Evolutionary conservation across 1,140 invertebrate species (phyloP), one percentile per base, ranked within the genome.

Genomic region (Drosophila bocqueti): DNA sequence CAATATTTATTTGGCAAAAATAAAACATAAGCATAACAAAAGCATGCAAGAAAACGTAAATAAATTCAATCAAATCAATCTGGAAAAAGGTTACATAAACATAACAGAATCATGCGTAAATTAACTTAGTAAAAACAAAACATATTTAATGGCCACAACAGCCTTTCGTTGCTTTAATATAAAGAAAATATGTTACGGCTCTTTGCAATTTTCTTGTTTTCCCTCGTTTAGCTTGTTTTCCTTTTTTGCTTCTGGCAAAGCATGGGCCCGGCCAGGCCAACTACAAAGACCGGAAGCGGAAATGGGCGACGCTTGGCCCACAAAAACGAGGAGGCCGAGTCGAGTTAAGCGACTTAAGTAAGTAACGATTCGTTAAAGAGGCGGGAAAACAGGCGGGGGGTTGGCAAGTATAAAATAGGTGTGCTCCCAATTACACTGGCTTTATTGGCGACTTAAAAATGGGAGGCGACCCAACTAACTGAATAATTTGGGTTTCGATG

Each of bases 241-340:
- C 50, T 45, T 54, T 42, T 26, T 26, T 2, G 11, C 21, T 62
- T 36, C n/a, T 68, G 61, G 29, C n/a, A 18, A 11, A 31, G 26
- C 49, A 6, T 18, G n/a, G 50, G 55, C 34, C 52, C 9, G 42
- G 42, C 13, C 24, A 11, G 63, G 40, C 42, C 21, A 55, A 52
- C 47, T 55, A 68, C 67, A 69, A 66, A 21, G 40, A 26, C 63
- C 67, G 73, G 72, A 76, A 76, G 45, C 73, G 73, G 73, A 76
- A 76, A 76, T 58, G 72, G 62, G 72, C 67, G 67, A 67, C 59
- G 65, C 65, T 67, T 49, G 63, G 64, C 67, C 67, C 67, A 71
- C 67, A 68, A 67, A 67, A 66, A 16, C 59, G 31, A 29, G 64
- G 42, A 18, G 65, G 43, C 34, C 65, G 55, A 61, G 54, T 52